Conservation (phyloP, 1,140 invertebrate genomes). For the Pogonognathellus flavescens region DNA sequence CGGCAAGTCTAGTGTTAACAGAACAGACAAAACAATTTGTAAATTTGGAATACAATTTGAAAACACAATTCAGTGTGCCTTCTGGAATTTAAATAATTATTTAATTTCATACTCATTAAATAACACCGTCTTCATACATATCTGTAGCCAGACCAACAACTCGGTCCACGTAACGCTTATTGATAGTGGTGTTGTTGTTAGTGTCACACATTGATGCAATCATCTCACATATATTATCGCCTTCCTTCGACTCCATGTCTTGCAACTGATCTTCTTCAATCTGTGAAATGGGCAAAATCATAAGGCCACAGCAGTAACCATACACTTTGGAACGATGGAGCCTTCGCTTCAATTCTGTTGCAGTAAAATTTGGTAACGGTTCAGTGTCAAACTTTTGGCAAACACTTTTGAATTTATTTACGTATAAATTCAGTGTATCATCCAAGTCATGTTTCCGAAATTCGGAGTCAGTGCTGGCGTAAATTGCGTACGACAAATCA, state of each 20-base stretch:
- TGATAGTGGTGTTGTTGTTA: no score
- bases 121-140: no score
- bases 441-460: conserved; percentile 75
- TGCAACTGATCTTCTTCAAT: not conserved
- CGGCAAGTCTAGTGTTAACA: no score
- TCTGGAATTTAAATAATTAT: no score
- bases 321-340: conserved; percentile 50
- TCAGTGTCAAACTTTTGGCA: conserved; percentile 23
- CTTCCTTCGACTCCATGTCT: not conserved
- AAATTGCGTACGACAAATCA: conserved; percentile 78
- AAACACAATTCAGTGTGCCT: no score
- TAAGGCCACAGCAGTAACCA: not conserved
- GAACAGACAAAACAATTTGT: no score
- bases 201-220: not conserved
- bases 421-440: conserved; percentile 74
- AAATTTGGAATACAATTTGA: no score
- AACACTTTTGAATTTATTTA: conserved; percentile 72
- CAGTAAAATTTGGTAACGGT: conserved; percentile 7
- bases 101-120: no score
- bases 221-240: not conserved
- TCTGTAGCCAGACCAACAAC: no score
- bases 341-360: conserved; percentile 2
- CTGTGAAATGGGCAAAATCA: not conserved
- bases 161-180: no score
- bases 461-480: conserved; percentile 75